phyloP scores from a whole-genome alignment of 1,140 invertebrate genomes.

The Drosophila santomea region DNA sequence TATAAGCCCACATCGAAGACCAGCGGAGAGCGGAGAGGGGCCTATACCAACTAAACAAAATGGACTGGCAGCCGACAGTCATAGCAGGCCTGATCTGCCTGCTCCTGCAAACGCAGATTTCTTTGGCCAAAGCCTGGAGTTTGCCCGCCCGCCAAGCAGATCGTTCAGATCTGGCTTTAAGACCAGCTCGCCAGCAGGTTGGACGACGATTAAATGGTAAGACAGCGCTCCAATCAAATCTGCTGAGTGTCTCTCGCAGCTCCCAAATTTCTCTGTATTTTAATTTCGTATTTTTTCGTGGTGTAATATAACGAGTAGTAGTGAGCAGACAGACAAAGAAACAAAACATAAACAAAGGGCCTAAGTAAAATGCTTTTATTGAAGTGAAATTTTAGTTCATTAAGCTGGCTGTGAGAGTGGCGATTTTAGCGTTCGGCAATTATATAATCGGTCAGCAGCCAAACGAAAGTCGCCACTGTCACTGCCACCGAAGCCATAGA shows the following conservation, averaged over 20 bases:
- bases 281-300: constrained; percentile 11
- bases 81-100: constrained; percentile 49
- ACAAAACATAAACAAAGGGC: constrained; percentile 53
- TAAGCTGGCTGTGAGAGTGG: constrained; percentile 71
- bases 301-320: constrained; percentile 24
- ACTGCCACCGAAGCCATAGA: constrained; percentile 20
- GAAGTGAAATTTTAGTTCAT: constrained; percentile 79
- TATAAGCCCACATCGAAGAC: constrained; percentile 4
- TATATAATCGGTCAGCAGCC: constrained; percentile 60
- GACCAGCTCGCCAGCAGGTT: constrained; percentile 21
- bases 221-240: constrained; percentile 23
- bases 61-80: constrained; percentile 63
- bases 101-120: constrained; percentile 38
- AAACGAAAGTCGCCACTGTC: constrained; percentile 38
- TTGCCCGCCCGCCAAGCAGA: constrained; percentile 37
- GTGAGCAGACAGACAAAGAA: constrained; percentile 21
- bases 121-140: constrained; percentile 57
- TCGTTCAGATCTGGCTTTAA: neutral
- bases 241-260: neutral
- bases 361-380: constrained; percentile 66
- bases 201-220: constrained; percentile 73
- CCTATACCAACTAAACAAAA: constrained; percentile 6
- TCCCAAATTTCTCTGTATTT: constrained; percentile 29
- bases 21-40: neutral
- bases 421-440: constrained; percentile 53